Evolutionary conservation across 2,888 invertebrate genomes (phyloP).

Genomic region (Drosophila anceps): DNA sequence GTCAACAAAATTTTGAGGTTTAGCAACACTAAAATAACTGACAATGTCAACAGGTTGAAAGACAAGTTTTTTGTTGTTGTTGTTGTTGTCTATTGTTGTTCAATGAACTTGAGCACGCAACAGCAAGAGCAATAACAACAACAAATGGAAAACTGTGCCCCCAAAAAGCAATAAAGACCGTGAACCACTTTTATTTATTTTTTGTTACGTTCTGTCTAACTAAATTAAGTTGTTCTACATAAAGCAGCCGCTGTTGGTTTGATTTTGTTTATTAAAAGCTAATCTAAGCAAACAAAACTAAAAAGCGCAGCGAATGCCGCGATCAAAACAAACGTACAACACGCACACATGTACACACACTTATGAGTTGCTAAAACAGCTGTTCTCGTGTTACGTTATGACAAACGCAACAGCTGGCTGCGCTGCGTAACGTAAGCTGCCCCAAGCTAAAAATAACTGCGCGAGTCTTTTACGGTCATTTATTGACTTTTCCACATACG

Average conservation of each 20-base stretch:
- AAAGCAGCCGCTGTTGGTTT: neutral
- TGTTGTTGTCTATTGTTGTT: conserved; percentile 32
- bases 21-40: conserved; percentile 20
- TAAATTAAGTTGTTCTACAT: conserved; percentile 1
- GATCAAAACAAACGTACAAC: conserved; percentile 67
- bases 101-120: conserved; percentile 68
- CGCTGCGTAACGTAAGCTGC: conserved; percentile 54
- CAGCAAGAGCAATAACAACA: conserved; percentile 26
- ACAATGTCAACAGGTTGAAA: conserved; percentile 72
- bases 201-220: neutral
- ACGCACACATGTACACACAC: conserved; percentile 11
- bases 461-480: conserved; percentile 71
- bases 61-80: conserved; percentile 33
- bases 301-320: conserved; percentile 51
- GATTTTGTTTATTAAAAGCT: conserved; percentile 8
- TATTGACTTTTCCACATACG: conserved; percentile 70
- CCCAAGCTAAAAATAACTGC: conserved; percentile 80
- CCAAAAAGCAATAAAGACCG: conserved; percentile 37
- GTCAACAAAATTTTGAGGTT: conserved; percentile 33
- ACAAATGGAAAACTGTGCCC: conserved; percentile 25
- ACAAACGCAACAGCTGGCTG: conserved; percentile 45
- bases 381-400: conserved; percentile 49
- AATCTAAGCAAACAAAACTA: conserved; percentile 14
- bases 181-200: conserved; percentile 49
- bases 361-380: conserved; percentile 47